A percentile compares a stretch with the other conserved stretches of the same genome.
These are phyloP conservation scores for Tetragnatha versicolor DNA, from an alignment of 1,140 invertebrate species.

Conservation along the genomic window DNA sequence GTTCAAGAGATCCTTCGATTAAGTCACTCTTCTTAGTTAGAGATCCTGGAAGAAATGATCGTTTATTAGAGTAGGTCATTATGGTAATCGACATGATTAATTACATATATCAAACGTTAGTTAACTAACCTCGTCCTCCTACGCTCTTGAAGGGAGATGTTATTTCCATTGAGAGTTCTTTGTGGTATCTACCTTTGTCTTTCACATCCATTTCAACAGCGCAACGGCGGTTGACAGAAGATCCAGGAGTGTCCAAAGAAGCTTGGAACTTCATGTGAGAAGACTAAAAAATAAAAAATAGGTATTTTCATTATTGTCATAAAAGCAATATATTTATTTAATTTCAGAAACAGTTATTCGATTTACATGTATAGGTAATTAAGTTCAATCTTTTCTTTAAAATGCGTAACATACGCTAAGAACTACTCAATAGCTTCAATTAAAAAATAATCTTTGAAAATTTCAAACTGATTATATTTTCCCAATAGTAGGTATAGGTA, in stretches of 20 bases:
- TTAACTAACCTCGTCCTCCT: slow-evolving; percentile 1
- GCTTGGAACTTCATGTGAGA: not conserved
- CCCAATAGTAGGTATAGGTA: too few species aligned
- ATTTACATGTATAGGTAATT: too few species aligned
- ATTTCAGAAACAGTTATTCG: too few species aligned
- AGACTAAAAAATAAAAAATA: slow-evolving; percentile 2
- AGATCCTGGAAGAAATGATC: slow-evolving; percentile 10
- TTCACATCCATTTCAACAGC: not conserved
- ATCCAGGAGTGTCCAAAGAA: slow-evolving; percentile 37
- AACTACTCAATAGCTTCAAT: too few species aligned
- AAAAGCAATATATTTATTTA: not conserved
- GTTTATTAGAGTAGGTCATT: not conserved
- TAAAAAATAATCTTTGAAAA: too few species aligned
- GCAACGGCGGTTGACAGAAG: slow-evolving; percentile 1
- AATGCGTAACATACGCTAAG: too few species aligned
- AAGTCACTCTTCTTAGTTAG: not conserved
- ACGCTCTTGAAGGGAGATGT: slow-evolving; percentile 19
- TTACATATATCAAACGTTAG: not conserved
- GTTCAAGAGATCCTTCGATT: not conserved
- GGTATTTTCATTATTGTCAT: too few species aligned
- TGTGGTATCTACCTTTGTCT: not conserved
- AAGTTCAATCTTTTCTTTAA: too few species aligned
- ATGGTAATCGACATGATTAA: not conserved
- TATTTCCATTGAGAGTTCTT: slow-evolving; percentile 2
- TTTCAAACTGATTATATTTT: too few species aligned